phyloP scores from a whole-genome alignment of 2,113 vertebrate species.

The Scolopax mira region DNA sequence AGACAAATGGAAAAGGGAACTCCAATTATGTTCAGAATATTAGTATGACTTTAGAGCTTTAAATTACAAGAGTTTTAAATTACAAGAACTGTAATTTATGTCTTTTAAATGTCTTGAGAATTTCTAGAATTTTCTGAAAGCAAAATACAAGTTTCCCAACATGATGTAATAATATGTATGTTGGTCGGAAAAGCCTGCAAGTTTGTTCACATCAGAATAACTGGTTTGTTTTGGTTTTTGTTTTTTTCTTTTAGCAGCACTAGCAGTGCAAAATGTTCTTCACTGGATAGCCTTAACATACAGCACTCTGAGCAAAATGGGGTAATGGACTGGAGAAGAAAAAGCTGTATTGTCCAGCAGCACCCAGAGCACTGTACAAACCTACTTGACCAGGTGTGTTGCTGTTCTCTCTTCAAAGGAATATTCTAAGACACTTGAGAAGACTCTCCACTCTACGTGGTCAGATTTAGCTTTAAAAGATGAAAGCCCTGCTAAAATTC shows the following conservation, averaged over 20 bases:
- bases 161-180: neutral
- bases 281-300: constrained; percentile 73
- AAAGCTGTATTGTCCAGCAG: constrained; percentile 67
- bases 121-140: neutral
- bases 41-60: neutral
- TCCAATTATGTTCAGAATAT: neutral
- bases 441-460: neutral
- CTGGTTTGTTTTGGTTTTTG: neutral
- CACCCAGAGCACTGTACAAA: constrained; percentile 73
- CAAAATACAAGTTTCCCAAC: neutral
- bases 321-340: constrained; percentile 82
- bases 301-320: constrained; percentile 81
- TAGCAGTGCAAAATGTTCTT: constrained; percentile 75
- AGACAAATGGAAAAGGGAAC: neutral
- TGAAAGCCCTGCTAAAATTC: neutral
- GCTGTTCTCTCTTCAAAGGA: neutral
- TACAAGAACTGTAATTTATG: neutral
- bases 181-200: neutral
- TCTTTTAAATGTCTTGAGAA: neutral
- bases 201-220: neutral
- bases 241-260: constrained; percentile 47
- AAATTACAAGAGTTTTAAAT: no score
- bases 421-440: neutral
- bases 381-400: constrained; percentile 77
- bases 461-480: neutral